phyloP scores from a whole-genome alignment of 2,113 vertebrate genomes.

The Phoenicopterus ruber region DNA sequence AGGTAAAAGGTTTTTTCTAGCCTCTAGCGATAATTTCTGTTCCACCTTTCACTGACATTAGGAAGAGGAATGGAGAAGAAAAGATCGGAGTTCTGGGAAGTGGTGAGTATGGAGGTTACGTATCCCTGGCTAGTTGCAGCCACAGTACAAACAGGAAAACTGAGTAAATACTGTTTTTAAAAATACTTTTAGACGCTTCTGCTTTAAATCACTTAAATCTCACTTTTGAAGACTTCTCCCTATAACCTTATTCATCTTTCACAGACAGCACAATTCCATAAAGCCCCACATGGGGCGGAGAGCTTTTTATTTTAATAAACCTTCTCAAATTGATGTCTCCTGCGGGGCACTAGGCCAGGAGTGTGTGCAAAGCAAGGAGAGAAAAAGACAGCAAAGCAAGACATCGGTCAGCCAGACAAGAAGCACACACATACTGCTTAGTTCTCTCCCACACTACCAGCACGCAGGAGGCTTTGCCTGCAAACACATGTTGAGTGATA shows the following conservation, averaged over 20 bases:
- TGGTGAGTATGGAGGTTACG: neutral
- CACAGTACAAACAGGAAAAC: neutral
- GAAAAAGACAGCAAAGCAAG: neutral
- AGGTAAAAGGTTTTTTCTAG: neutral
- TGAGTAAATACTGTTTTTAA: neutral
- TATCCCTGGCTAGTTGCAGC: neutral
- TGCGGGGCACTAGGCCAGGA: neutral
- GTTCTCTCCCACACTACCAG: neutral
- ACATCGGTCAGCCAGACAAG: neutral
- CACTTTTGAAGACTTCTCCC: neutral
- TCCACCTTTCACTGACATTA: neutral
- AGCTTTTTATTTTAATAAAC: constrained; percentile 1
- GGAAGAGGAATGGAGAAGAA: neutral
- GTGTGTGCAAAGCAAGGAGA: neutral
- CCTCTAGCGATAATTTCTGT: neutral
- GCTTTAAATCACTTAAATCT: neutral
- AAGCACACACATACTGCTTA: neutral
- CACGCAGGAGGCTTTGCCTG: neutral
- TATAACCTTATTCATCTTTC: neutral
- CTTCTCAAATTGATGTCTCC: neutral
- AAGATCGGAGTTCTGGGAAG: neutral
- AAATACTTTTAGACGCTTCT: neutral
- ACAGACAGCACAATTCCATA: neutral
- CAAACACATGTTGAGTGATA: neutral
- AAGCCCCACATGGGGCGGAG: neutral